These are phyloP conservation scores for Ceuthmochares aereus DNA, from an alignment of 2,113 vertebrate species.

Conservation along the genomic window DNA sequence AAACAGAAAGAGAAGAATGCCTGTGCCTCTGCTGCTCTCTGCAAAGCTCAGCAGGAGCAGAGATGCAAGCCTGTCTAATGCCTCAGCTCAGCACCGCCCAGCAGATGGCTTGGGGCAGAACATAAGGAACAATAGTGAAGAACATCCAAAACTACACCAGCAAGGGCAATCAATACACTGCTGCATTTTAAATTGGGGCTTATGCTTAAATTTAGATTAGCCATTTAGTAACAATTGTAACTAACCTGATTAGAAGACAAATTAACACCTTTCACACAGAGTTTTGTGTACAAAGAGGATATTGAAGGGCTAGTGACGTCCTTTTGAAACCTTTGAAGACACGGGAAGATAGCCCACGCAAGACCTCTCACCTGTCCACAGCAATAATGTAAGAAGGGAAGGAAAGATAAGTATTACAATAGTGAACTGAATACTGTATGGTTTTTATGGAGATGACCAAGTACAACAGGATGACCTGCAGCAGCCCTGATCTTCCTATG, in stretches of 20 bases:
- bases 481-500: not conserved
- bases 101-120: not conserved
- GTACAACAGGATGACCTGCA: not conserved
- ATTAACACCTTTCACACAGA: not conserved
- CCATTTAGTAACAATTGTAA: not conserved
- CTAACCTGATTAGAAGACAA: not conserved
- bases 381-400: not conserved
- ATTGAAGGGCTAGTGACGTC: not conserved
- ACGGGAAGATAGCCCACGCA: not conserved
- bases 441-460: not conserved
- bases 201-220: not conserved
- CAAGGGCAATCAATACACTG: not conserved
- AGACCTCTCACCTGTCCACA: not conserved
- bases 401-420: not conserved
- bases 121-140: not conserved
- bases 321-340: not conserved
- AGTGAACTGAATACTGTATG: not conserved
- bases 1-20: not conserved
- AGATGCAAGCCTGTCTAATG: not conserved
- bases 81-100: not conserved
- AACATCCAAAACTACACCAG: not conserved
- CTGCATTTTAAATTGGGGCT: not conserved
- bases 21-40: not conserved
- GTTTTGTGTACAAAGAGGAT: not conserved
- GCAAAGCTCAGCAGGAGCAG: not conserved